Percentiles rank a stretch among this genome's conserved stretches.
These are phyloP conservation scores for Margaritifera margaritifera DNA, from an alignment of 2,888 invertebrate species.

Conservation along the genomic window DNA sequence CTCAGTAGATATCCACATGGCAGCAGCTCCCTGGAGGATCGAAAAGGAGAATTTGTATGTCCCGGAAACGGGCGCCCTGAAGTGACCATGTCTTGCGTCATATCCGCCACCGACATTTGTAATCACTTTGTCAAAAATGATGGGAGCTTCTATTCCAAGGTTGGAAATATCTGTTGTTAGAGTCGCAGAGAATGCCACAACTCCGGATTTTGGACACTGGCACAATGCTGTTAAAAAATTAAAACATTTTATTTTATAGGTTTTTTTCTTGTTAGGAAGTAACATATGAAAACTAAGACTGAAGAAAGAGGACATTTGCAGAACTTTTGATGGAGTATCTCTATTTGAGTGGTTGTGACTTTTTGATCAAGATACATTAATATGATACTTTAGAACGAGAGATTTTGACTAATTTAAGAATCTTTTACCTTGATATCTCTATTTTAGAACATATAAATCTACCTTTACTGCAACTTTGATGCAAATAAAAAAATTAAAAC, in stretches of 20 bases:
- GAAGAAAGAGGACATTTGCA: neutral
- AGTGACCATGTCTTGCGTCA: slow-evolving; percentile 60
- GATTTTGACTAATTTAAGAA: too few species aligned
- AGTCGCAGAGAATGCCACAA: slow-evolving; percentile 67
- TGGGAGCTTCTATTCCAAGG: slow-evolving; percentile 59
- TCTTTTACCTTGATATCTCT: too few species aligned
- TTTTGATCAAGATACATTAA: too few species aligned
- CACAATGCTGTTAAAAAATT: slow-evolving; percentile 23
- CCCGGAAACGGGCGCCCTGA: slow-evolving; percentile 66
- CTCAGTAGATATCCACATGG: slow-evolving; percentile 36
- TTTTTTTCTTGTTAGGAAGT: neutral
- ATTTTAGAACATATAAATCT: too few species aligned
- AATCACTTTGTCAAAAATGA: slow-evolving; percentile 63
- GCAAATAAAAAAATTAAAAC: too few species aligned
- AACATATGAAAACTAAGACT: neutral
- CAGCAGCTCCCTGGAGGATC: slow-evolving; percentile 25
- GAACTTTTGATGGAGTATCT: too few species aligned
- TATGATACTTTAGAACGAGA: too few species aligned
- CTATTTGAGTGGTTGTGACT: too few species aligned
- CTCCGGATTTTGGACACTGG: slow-evolving; percentile 30
- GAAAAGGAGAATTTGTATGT: slow-evolving; percentile 61
- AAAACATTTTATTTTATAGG: neutral
- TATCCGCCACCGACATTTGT: slow-evolving; percentile 69
- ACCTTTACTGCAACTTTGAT: too few species aligned
- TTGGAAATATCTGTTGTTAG: slow-evolving; percentile 61